Conservation (phyloP, 2,113 vertebrate species). For the Gadus macrocephalus region DNA sequence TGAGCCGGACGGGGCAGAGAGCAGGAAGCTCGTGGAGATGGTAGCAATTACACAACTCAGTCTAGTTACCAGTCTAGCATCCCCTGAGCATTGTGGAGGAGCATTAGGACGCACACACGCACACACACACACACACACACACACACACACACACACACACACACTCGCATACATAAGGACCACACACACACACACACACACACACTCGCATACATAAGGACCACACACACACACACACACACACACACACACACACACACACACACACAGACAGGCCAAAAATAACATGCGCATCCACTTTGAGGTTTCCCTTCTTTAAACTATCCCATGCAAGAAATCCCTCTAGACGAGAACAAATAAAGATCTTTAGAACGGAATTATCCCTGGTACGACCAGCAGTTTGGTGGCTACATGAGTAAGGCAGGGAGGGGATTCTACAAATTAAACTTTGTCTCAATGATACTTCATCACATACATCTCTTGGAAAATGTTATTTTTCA, state of each 20-base stretch:
- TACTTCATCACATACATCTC: slow-evolving; percentile 24
- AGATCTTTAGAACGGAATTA: slow-evolving; percentile 28
- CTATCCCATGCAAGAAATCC: slow-evolving; percentile 14
- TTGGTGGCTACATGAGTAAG: slow-evolving; percentile 16
- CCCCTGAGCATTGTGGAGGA: slow-evolving; percentile 40
- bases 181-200: background rate
- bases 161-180: too few relatives aligned
- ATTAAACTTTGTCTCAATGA: slow-evolving; percentile 29
- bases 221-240: slow-evolving; percentile 1
- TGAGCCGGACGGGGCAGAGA: slow-evolving; percentile 34
- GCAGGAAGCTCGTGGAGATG: slow-evolving; percentile 56
- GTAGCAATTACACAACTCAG: slow-evolving; percentile 64
- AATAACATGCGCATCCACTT: background rate
- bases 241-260: slow-evolving; percentile 8
- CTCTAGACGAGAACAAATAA: background rate
- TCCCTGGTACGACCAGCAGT: slow-evolving; percentile 18
- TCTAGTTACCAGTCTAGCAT: slow-evolving; percentile 27
- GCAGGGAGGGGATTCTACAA: slow-evolving; percentile 40
- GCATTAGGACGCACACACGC: background rate
- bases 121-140: background rate
- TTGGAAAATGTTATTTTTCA: slow-evolving; percentile 29
- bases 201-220: too few relatives aligned
- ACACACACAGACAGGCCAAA: background rate
- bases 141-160: background rate
- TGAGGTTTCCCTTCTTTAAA: slow-evolving; percentile 14